Conservation (phyloP, 2,888 invertebrate genomes). For the Campoplex capitator region DNA sequence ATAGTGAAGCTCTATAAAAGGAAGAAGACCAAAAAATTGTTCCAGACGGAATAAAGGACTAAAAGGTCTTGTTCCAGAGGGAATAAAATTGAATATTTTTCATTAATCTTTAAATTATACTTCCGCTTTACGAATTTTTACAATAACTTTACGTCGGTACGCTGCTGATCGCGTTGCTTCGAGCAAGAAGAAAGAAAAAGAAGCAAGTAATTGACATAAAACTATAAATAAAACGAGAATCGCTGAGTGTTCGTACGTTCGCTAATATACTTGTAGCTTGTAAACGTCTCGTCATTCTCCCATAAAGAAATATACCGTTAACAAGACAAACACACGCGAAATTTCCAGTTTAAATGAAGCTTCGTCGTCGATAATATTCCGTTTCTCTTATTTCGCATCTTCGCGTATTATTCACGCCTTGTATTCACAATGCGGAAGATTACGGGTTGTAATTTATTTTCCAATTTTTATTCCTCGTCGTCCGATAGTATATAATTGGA, state of each 20-base stretch:
- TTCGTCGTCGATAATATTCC: constrained; percentile 61
- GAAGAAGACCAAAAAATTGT: too few relatives aligned
- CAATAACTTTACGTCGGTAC: neutral
- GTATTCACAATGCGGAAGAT: constrained; percentile 28
- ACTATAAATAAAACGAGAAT: constrained; percentile 32
- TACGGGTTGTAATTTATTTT: constrained; percentile 12
- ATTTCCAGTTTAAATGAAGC: constrained; percentile 49
- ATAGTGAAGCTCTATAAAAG: neutral
- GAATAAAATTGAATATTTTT: neutral
- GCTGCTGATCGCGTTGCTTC: neutral
- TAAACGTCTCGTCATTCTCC: constrained; percentile 66
- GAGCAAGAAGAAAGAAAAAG: constrained; percentile 10
- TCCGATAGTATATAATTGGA: neutral
- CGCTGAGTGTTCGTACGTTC: constrained; percentile 23
- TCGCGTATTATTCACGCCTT: constrained; percentile 33
- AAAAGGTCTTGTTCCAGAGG: too few relatives aligned
- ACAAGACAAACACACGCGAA: constrained; percentile 53
- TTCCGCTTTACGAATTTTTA: neutral
- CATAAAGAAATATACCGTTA: constrained; percentile 69
- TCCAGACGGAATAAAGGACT: too few relatives aligned
- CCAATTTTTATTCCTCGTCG: neutral
- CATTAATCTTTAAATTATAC: neutral
- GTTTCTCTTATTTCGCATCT: constrained; percentile 62
- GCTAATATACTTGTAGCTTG: constrained; percentile 59
- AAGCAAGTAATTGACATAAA: neutral